Evolutionary conservation across 2,888 invertebrate genomes (phyloP).

Genomic region (Heliconius aoede): DNA sequence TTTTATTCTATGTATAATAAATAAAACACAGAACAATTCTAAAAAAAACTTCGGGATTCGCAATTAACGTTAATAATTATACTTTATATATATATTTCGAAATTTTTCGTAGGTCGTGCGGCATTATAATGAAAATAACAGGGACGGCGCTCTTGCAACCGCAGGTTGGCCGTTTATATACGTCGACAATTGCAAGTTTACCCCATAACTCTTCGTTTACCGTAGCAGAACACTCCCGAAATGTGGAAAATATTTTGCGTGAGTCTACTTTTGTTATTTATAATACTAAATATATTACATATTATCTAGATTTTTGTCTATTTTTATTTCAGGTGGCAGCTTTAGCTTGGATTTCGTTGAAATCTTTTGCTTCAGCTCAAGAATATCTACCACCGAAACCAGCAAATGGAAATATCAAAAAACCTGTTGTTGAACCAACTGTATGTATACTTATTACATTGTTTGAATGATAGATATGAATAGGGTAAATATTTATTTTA

Average conservation of each 20-base stretch:
- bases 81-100: constrained; percentile 61
- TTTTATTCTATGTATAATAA: neutral
- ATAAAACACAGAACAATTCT: neutral
- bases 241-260: constrained; percentile 73
- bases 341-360: constrained; percentile 67
- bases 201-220: constrained; percentile 56
- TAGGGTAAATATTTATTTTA: neutral
- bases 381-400: constrained; percentile 82
- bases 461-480: neutral
- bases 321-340: constrained; percentile 57
- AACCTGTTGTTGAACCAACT: constrained; percentile 65
- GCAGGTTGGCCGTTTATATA: constrained; percentile 69
- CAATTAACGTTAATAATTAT: constrained; percentile 30
- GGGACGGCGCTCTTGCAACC: constrained; percentile 61
- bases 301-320: no score
- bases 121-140: constrained; percentile 67
- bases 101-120: constrained; percentile 70
- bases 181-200: constrained; percentile 53
- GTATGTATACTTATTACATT: constrained; percentile 52
- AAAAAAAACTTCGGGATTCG: neutral
- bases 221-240: constrained; percentile 45
- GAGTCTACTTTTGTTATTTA: constrained; percentile 51
- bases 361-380: constrained; percentile 67
- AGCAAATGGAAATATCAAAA: constrained; percentile 57
- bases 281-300: no score